Conservation (phyloP, 92 coral and sea anemone species). For the Palythoa heliodiscus region DNA sequence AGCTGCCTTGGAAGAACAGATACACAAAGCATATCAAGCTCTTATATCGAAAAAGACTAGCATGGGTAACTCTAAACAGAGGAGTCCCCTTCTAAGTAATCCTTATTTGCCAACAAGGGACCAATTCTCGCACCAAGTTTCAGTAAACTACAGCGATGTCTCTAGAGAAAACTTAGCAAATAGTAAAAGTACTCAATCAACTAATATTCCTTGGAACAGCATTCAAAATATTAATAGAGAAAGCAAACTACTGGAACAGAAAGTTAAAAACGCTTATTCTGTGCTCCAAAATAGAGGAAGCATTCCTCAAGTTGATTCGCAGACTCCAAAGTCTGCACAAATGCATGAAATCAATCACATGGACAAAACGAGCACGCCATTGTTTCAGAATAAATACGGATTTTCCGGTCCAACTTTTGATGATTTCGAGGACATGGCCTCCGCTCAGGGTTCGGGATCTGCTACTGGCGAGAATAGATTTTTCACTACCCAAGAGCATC, state of each 20-base stretch:
- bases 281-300: background rate
- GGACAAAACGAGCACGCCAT: background rate
- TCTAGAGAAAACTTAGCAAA: background rate
- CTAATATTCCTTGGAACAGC: background rate
- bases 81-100: background rate
- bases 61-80: background rate
- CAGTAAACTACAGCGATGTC: background rate
- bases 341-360: background rate
- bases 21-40: constrained; percentile 22
- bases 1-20: constrained; percentile 26
- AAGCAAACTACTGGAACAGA: constrained; percentile 26
- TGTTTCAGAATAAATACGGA: background rate
- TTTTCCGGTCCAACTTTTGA: background rate
- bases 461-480: background rate
- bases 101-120: constrained; percentile 15
- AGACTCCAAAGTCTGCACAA: background rate
- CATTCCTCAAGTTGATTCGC: background rate
- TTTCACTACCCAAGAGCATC: background rate
- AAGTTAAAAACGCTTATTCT: constrained; percentile 21
- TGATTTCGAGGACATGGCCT: constrained; percentile 11
- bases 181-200: background rate
- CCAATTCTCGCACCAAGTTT: background rate
- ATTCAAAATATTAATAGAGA: constrained; percentile 12
- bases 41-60: constrained; percentile 3
- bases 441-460: constrained; percentile 2